A percentile compares a stretch with the other conserved stretches of the same genome.
phyloP scores from a whole-genome alignment of 2,113 vertebrate species.

The Chunga burmeisteri region DNA sequence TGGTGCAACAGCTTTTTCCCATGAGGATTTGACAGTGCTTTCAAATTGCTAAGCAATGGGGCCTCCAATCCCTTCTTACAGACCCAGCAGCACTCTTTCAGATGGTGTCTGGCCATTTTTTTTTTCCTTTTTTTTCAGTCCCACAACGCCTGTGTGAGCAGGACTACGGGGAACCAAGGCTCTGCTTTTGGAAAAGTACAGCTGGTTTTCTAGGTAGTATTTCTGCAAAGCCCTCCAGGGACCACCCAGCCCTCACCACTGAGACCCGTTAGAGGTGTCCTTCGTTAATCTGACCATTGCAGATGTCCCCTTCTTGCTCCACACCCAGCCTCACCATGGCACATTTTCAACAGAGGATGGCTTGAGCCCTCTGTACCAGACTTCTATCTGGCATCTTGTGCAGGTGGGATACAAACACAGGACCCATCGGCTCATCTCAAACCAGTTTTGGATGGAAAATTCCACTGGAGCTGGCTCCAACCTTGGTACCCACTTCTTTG shows the following conservation, averaged over 20 bases:
- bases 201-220: background rate
- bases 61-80: background rate
- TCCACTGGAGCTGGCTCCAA: background rate
- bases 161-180: background rate
- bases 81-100: background rate
- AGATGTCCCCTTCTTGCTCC: background rate
- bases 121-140: background rate
- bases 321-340: background rate
- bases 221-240: background rate
- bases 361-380: background rate
- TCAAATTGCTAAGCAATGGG: background rate
- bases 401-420: background rate
- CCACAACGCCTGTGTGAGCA: accelerated
- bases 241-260: background rate
- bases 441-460: slow-evolving; percentile 4
- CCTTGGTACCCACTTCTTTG: background rate
- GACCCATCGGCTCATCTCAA: background rate
- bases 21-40: background rate
- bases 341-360: background rate
- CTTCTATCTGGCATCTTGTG: background rate
- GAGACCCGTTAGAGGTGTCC: background rate
- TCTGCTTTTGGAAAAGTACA: background rate
- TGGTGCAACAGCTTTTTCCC: background rate
- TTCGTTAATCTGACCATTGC: accelerated
- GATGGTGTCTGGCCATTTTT: background rate